Percentiles rank a stretch among this genome's conserved stretches.
Evolutionary conservation across 2,797 vertebrate genomes (phyloP).

Genomic region (Rhadinocentrus ornatus): DNA sequence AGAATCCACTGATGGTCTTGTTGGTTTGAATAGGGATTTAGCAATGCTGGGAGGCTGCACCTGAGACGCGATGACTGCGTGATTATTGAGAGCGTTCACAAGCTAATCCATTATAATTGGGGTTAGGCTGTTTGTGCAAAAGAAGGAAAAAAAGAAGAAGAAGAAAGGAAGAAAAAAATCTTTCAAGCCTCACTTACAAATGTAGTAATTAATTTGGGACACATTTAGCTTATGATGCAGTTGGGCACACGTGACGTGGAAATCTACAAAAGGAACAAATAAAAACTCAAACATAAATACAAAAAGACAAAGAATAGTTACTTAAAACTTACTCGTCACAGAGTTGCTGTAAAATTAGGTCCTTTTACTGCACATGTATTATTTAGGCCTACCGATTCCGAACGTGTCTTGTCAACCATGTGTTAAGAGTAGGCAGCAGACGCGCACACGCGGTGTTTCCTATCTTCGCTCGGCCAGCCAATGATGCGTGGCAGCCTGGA

Average conservation of each 20-base stretch:
- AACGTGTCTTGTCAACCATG: slow-evolving; percentile 74
- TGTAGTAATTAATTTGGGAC: slow-evolving; percentile 53
- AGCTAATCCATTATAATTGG: slow-evolving; percentile 72
- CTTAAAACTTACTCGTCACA: slow-evolving; percentile 30
- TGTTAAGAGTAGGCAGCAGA: slow-evolving; percentile 63
- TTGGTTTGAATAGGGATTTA: slow-evolving; percentile 63
- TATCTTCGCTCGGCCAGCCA: slow-evolving; percentile 49
- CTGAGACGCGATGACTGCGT: slow-evolving; percentile 58
- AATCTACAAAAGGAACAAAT: slow-evolving; percentile 10
- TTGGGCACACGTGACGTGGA: slow-evolving; percentile 26
- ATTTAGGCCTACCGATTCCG: slow-evolving; percentile 74
- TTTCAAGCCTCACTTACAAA: slow-evolving; percentile 7
- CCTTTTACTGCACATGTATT: slow-evolving; percentile 77
- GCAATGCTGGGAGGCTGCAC: slow-evolving; percentile 47
- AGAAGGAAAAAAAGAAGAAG: slow-evolving; percentile 11
- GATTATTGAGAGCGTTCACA: slow-evolving; percentile 55
- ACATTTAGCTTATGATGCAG: slow-evolving; percentile 16
- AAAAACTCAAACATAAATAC: slow-evolving; percentile 13
- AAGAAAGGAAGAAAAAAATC: not conserved
- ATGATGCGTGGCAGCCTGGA: slow-evolving; percentile 53
- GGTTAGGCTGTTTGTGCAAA: slow-evolving; percentile 50
- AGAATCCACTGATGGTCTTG: slow-evolving; percentile 52
- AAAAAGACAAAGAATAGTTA: slow-evolving; percentile 8
- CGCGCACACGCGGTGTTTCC: slow-evolving; percentile 60
- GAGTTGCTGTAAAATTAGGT: slow-evolving; percentile 78